Base-by-base conservation (phyloP, 2,797 vertebrate genomes). In the Phataginus tricuspis region DNA sequence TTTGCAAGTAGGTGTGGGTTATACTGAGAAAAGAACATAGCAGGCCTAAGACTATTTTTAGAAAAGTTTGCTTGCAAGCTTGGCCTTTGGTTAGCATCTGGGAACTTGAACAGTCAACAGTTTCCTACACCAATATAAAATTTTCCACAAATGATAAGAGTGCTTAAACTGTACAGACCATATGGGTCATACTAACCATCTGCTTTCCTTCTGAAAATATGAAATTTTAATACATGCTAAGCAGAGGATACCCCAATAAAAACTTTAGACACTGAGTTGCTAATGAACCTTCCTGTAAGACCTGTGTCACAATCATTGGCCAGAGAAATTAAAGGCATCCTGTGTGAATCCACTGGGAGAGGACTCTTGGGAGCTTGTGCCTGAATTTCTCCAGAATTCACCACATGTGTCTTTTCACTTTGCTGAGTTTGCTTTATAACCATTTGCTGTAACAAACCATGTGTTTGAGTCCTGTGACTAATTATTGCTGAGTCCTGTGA, bases 351-450 rank as follows among this genome's bases (percentile, higher is more conserved):
- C 19, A 7, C 42, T 18, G 51, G 74, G 27, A 89, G 57, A 84
- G 51, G 64, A 79, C 39, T 59, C 51, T 23, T 84, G 42, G 77
- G 69, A 91, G 34, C 53, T 49, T 51, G 3, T 80, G 71, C 31
- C 39, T 49, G 34, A 45, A 85, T 91, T 91, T 55, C 88, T 88
- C 91, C 42, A 85, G 61, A 95, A 80, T 88, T 78, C 10, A 71
- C 49, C 63, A 64, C 9, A 45, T n/a, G n/a, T 27, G 19, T 84
- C 77, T 64, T 77, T 91, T 72, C 25, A 49, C 31, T 89, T 77
- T 77, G 68, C 53, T 61, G 39, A 84, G 63, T 79, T 66, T 88
- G 34, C 34, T 68, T 74, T 55, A 34, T n/a, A 61, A 63, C 42
- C 42, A 79, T 82, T 93, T 72, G 42, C 57, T 94, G 42, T 61